These are phyloP conservation scores for Garrulus glandarius DNA, from an alignment of 2,797 vertebrate species.

Conservation along the genomic window DNA sequence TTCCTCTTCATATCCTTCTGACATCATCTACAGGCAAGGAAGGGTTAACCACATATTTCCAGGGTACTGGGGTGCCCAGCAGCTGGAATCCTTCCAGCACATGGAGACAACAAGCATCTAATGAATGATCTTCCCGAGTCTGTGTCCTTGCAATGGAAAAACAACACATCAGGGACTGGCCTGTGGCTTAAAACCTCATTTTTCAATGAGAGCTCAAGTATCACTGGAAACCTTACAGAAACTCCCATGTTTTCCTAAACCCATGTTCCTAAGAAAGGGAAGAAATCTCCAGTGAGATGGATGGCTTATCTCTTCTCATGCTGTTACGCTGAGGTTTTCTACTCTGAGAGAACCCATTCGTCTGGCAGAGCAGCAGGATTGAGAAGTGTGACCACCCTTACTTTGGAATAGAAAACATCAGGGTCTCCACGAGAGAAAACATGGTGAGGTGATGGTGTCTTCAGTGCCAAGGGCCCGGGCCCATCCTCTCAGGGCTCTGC, in stretches of 20 bases:
- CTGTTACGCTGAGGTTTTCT: neutral
- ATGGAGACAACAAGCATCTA: slow-evolving; percentile 2
- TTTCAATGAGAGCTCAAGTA: slow-evolving; percentile 45
- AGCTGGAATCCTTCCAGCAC: slow-evolving; percentile 38
- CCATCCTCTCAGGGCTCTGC: neutral
- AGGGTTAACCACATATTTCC: slow-evolving; percentile 52
- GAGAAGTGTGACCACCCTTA: neutral
- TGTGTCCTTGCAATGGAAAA: slow-evolving; percentile 54
- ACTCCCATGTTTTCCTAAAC: neutral
- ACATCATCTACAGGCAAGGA: slow-evolving; percentile 31
- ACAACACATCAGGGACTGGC: neutral
- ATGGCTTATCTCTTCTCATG: neutral
- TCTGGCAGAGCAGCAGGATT: neutral
- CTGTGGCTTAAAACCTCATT: slow-evolving; percentile 35
- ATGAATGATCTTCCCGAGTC: neutral
- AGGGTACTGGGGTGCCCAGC: neutral
- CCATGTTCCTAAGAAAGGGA: neutral
- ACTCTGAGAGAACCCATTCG: neutral
- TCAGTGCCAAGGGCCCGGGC: neutral
- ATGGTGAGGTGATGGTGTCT: neutral
- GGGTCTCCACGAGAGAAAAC: neutral
- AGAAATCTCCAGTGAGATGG: neutral
- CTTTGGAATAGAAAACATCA: neutral
- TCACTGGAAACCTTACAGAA: slow-evolving; percentile 43
- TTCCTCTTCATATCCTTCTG: neutral